Evolutionary conservation across 2,797 vertebrate genomes (phyloP).

Genomic region (Paratrypauchen microcephalus): DNA sequence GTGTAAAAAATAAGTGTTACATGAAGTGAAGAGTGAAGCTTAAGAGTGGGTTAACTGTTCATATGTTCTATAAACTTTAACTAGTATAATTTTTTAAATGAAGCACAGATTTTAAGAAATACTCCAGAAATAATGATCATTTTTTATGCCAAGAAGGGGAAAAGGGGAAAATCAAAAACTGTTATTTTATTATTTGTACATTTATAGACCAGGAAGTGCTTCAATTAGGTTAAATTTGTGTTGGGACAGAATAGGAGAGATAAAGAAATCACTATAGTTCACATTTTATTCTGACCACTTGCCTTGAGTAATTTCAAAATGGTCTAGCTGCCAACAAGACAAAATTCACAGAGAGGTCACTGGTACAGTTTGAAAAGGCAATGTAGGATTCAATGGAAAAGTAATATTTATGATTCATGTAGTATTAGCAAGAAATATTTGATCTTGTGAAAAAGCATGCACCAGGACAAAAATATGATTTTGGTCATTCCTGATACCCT

Average conservation of each 20-base stretch:
- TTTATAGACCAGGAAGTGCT: slow-evolving; percentile 23
- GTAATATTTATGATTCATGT: neutral
- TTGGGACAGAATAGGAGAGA: slow-evolving; percentile 16
- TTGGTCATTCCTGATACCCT: slow-evolving; percentile 59
- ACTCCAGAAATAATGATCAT: slow-evolving; percentile 4
- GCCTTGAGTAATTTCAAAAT: slow-evolving; percentile 25
- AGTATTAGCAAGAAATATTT: slow-evolving; percentile 1
- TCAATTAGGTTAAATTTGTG: slow-evolving; percentile 1
- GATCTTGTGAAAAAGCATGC: slow-evolving; percentile 21
- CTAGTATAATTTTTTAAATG: neutral
- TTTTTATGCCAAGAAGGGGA: too few species aligned
- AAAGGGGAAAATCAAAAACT: neutral
- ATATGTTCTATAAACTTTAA: too few species aligned
- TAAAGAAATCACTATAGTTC: slow-evolving; percentile 44
- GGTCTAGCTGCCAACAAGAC: slow-evolving; percentile 63
- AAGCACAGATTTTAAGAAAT: slow-evolving; percentile 25
- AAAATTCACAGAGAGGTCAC: slow-evolving; percentile 41
- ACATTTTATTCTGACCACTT: slow-evolving; percentile 47
- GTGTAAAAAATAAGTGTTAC: slow-evolving; percentile 24
- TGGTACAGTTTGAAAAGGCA: slow-evolving; percentile 22
- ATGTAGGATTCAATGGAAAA: slow-evolving; percentile 16
- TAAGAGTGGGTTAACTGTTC: slow-evolving; percentile 1
- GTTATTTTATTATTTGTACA: slow-evolving; percentile 25
- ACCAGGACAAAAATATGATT: slow-evolving; percentile 35
- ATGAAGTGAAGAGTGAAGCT: slow-evolving; percentile 16